Conservation (phyloP, 2,888 invertebrate species). For the Polydesmus complanatus region DNA sequence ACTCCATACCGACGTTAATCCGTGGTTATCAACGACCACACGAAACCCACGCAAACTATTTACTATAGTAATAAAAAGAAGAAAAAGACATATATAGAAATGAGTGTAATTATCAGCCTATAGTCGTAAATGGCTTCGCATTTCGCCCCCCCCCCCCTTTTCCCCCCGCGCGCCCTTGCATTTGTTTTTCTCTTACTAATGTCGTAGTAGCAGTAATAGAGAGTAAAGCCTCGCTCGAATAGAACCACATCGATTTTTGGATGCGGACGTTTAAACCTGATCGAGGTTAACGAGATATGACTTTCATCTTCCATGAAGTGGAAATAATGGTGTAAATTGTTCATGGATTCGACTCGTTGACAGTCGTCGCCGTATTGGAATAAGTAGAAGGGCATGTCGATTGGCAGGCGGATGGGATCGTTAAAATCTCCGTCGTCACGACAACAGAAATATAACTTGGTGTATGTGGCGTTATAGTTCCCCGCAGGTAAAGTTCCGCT, state of each 20-base stretch:
- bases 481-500: conserved; percentile 20
- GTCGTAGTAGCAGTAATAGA: conserved; percentile 25
- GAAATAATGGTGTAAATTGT: conserved; percentile 23
- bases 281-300: conserved; percentile 9
- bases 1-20: conserved; percentile 21
- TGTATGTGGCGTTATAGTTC: conserved; percentile 20
- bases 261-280: conserved; percentile 22
- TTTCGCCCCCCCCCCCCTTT: too few relatives aligned
- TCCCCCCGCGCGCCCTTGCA: too few relatives aligned
- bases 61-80: conserved; percentile 18
- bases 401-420: conserved; percentile 22
- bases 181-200: too few relatives aligned
- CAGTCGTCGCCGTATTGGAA: conserved; percentile 23
- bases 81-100: too few relatives aligned
- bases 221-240: conserved; percentile 23
- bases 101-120: too few relatives aligned
- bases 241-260: conserved; percentile 22
- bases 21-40: conserved; percentile 23
- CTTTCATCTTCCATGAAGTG: conserved; percentile 23
- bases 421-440: conserved; percentile 24
- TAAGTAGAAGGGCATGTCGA: conserved; percentile 23
- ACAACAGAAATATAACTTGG: conserved; percentile 24
- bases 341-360: conserved; percentile 25
- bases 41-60: conserved; percentile 23
- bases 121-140: too few relatives aligned